These are phyloP conservation scores for Stenodera caucasica DNA, from an alignment of 2,888 invertebrate species.

Conservation along the genomic window DNA sequence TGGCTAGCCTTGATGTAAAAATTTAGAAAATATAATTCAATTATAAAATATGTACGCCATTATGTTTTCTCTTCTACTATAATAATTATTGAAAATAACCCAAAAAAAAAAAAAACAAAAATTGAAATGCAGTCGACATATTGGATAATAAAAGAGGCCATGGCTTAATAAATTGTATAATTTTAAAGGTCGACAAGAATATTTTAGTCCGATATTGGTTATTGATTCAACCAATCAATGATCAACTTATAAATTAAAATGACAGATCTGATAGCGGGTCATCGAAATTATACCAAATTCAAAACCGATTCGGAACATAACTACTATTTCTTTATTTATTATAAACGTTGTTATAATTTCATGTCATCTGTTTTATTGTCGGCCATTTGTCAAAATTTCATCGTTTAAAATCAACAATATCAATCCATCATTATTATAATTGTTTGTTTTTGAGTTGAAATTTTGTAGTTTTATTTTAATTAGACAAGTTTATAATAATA, in stretches of 20 bases:
- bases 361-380: background rate
- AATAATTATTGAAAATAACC: background rate
- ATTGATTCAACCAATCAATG: background rate
- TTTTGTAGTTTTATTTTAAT: no score
- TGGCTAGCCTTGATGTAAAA: background rate
- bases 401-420: background rate
- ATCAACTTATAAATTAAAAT: background rate
- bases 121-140: constrained; percentile 7
- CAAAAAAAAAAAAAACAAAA: background rate
- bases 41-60: background rate
- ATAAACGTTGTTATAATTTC: no score
- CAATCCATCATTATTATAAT: background rate
- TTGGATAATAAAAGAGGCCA: constrained; percentile 36
- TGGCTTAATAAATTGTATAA: constrained; percentile 36
- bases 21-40: no score
- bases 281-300: background rate
- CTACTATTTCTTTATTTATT: no score
- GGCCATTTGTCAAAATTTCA: background rate
- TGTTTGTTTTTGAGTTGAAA: no score
- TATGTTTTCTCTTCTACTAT: background rate
- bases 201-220: background rate
- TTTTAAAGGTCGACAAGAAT: constrained; percentile 28
- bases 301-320: no score
- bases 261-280: background rate
- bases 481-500: no score